Base-by-base conservation (phyloP, 1,140 invertebrate species). In the Tribolium madens region DNA sequence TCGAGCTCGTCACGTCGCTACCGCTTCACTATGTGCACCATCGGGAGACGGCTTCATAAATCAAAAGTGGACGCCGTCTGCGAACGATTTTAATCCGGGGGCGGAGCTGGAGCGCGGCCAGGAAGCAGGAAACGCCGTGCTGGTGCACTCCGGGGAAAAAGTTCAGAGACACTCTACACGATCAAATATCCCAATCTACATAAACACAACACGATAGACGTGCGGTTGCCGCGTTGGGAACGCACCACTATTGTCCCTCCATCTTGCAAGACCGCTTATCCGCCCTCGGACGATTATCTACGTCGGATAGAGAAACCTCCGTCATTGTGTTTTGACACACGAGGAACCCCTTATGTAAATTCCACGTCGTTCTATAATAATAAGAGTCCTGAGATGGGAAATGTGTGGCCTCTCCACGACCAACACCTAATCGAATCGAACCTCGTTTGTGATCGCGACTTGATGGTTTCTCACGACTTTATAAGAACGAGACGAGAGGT, bases 251-350 rank as follows among this genome's bases (percentile, higher is more conserved):
- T 57, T 57, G 52, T 57, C 0, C 9, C 52, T 57, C 52, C 10
- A 26, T 21, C 52, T 57, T 26, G 14, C 17, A 26, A 26, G 17
- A 57, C 52, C 52, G 52, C 52, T 57, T 17, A 26, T 57, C 52
- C 52, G 18, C 14, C 52, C 52, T 53, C 50, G 12, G 15, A 57
- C 52, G 52, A 57, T 64, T 64, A 64, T 64, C 57, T 64, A 21
- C 14, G 9, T 3, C 57, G 57, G 57, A 64, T 64, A 64, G 21
- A 12, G 57, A 33, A 42, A 33, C 57, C 21, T 13, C 57, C 21
- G 21, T 64, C 57, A 64, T 31, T 31, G 57, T 33, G 57, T 14
- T 64, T 64, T 64, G 57, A 64, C 57, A 64, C 57, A 64, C 57
- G 26, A 33, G 9, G 26, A 3, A 64, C 53, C 57, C 26, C 57